Base-by-base conservation (phyloP, 2,797 vertebrate genomes). In the Hemibagrus guttatus region DNA sequence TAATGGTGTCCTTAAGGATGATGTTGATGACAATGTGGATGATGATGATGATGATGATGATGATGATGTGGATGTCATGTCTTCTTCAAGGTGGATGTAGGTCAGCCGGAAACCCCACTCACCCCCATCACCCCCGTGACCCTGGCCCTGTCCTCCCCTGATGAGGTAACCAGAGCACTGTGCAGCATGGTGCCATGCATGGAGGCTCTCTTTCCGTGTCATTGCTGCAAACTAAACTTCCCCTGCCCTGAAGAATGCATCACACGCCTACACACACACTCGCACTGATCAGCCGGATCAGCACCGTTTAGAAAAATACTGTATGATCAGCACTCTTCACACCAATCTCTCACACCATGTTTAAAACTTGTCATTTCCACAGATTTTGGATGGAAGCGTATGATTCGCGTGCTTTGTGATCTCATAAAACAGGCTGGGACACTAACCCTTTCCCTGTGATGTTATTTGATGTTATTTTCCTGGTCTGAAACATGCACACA, bases 31-130 rank as follows among this genome's bases (percentile, higher is more conserved):
- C 58, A 58, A 63, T 42, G 58, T 17, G n/a, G 35, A 42, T 79
- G 79, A 46, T 42, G 58, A 19, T 46, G 39, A 42, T 81, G 21
- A 63, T 81, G 19, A 39, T 61, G 58, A n/a, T 35, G 6, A 7
- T 16, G 35, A n/a, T 23, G 21, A 63, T 46, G 11, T 49, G 7
- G 46, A 49, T 79, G 79, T 23, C 12, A 63, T 46, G 87, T 93
- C 90, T 92, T 87, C 91, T 95, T 93, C 89, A 96, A 96, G 96
- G 94, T 96, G 92, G 93, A 97, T 91, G 89, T 91, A 92, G 92
- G 91, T 94, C 94, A 93, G 94, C 93, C 92, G 90, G 94, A 93
- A 87, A 95, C 95, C 92, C 90, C 96, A 31, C 95, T 96, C 93
- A 95, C 93, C 93, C 89, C 88, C 42, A 49, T 86, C 63, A 61